A percentile compares a stretch with the other conserved stretches of the same genome.
Conservation (phyloP, 37 sponge, comb jelly and placozoan genomes). For the Halichondria panicea region DNA sequence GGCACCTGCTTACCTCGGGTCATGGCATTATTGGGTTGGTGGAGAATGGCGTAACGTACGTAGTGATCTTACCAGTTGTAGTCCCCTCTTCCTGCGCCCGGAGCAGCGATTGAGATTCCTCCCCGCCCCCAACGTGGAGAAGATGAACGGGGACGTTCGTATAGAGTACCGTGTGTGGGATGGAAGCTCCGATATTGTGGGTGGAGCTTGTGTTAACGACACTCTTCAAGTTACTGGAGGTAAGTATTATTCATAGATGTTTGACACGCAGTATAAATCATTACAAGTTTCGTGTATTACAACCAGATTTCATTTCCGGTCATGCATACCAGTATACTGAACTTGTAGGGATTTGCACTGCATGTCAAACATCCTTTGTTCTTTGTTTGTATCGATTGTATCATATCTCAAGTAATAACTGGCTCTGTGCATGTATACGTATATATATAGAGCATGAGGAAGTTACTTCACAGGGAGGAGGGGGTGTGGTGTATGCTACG, state of each 20-base stretch:
- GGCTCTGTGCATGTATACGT: too few species aligned
- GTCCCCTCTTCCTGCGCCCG: constrained; percentile 29
- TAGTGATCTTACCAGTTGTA: constrained; percentile 11
- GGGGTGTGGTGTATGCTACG: too few species aligned
- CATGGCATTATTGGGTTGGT: constrained; percentile 51
- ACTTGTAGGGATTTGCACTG: too few species aligned
- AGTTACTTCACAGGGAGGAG: too few species aligned
- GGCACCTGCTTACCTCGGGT: constrained; percentile 14
- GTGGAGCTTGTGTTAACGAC: constrained; percentile 7
- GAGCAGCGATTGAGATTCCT: constrained; percentile 30
- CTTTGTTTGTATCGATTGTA: too few species aligned
- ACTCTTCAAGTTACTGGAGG: neutral
- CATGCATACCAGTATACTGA: too few species aligned
- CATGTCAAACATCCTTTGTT: too few species aligned
- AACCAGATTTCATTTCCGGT: too few species aligned
- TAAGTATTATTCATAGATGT: constrained; percentile 1
- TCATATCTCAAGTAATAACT: too few species aligned
- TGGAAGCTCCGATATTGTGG: constrained; percentile 16
- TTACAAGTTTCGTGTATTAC: too few species aligned
- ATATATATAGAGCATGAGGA: too few species aligned
- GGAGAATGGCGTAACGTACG: constrained; percentile 29
- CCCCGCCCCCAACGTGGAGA: constrained; percentile 13
- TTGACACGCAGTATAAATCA: too few species aligned
- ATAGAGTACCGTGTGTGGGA: constrained; percentile 63
- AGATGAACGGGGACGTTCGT: constrained; percentile 18